These are phyloP conservation scores for Stratiomys singularior DNA, from an alignment of 2,888 invertebrate species.

Conservation along the genomic window DNA sequence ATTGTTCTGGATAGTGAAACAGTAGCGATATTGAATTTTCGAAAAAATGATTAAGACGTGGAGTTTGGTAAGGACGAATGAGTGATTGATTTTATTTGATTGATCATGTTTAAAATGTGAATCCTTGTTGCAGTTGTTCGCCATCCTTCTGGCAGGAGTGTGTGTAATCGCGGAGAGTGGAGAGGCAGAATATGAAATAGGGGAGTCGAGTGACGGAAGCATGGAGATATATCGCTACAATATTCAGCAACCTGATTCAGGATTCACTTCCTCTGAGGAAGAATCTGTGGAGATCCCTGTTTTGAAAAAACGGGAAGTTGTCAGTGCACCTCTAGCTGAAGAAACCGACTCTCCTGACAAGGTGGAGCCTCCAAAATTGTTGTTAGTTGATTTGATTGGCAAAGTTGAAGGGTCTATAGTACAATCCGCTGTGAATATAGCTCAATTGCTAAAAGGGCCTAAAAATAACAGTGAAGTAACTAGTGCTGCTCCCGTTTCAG, in stretches of 20 bases:
- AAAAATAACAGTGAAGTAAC: slow-evolving; percentile 55
- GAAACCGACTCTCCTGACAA: neutral
- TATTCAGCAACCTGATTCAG: neutral
- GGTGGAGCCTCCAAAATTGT: slow-evolving; percentile 56
- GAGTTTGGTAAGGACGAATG: neutral
- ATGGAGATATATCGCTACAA: slow-evolving; percentile 9
- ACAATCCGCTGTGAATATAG: slow-evolving; percentile 58
- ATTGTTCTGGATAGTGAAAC: neutral
- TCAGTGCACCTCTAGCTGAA: neutral
- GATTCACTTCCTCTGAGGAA: slow-evolving; percentile 21
- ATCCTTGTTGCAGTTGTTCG: neutral
- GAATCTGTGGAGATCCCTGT: neutral
- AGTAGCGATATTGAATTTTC: neutral
- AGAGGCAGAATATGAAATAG: slow-evolving; percentile 10
- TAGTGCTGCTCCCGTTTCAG: slow-evolving; percentile 53
- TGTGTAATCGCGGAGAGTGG: neutral
- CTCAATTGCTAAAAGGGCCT: slow-evolving; percentile 52
- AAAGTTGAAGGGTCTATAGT: slow-evolving; percentile 60
- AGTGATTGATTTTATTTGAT: neutral
- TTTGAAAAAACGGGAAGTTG: slow-evolving; percentile 5
- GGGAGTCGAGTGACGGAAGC: slow-evolving; percentile 3
- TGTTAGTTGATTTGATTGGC: slow-evolving; percentile 59
- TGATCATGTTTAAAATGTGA: neutral
- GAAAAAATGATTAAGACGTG: neutral
- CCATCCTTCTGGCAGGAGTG: neutral